Evolutionary conservation across 1,140 invertebrate genomes (phyloP).

Genomic region (Trichonephila clavipes): DNA sequence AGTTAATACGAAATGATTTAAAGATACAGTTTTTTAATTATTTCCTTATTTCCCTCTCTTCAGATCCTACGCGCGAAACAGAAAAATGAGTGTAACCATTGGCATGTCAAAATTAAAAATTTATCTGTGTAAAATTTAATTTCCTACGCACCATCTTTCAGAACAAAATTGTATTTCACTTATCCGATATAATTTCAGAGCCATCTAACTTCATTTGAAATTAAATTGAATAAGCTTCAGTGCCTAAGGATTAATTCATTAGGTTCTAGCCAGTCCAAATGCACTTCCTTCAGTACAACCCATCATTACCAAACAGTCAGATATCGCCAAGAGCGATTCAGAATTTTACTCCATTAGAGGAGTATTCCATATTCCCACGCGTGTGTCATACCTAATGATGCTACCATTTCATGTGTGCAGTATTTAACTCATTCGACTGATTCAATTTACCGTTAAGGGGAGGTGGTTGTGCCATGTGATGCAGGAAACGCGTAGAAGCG

Average conservation of each 20-base stretch:
- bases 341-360: constrained; percentile 9
- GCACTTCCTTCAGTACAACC: neutral
- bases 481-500: neutral
- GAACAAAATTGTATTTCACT: too few relatives aligned
- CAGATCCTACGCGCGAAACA: too few relatives aligned
- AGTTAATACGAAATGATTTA: too few relatives aligned
- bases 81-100: too few relatives aligned
- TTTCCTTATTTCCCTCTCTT: too few relatives aligned
- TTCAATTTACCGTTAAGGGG: neutral
- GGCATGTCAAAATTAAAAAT: too few relatives aligned
- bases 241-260: neutral
- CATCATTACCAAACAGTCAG: constrained; percentile 5
- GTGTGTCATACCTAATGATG: constrained; percentile 21
- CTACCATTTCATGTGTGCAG: constrained; percentile 6
- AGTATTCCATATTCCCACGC: constrained; percentile 2
- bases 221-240: neutral
- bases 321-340: neutral
- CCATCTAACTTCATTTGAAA: neutral
- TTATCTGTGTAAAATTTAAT: too few relatives aligned
- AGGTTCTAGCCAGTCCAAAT: neutral
- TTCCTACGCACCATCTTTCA: too few relatives aligned
- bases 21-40: too few relatives aligned
- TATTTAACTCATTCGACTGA: constrained; percentile 21
- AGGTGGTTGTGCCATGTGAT: neutral
- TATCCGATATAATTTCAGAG: neutral